Base-by-base conservation (phyloP, 1,140 invertebrate species). In the Leptoteleia sp. region DNA sequence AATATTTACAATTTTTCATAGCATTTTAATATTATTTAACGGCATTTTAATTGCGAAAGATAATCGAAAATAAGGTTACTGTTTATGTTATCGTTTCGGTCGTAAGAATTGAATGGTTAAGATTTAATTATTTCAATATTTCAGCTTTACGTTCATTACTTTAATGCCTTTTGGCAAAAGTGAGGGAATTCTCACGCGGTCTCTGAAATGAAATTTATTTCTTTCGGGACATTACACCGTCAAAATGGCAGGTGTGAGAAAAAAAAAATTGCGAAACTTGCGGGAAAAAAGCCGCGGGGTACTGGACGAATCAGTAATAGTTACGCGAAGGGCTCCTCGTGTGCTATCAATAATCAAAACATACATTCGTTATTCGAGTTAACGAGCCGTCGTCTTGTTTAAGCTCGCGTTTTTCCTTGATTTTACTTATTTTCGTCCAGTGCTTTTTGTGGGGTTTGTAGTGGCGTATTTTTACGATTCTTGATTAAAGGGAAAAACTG, bases 281-380 rank as follows among this genome's bases (percentile, higher is more conserved):
- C n/a, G 62, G 16, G 13, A 67, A 68, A 55, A 42, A 55, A 52
- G 64, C 15, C 43, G 31, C 50, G n/a, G n/a, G n/a, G n/a, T n/a
- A n/a, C n/a, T n/a, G n/a, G n/a, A n/a, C n/a, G n/a, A n/a, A 29
- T 50, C 64, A 55, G 40, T 68, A 55, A 55, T 22, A 68, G 19
- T 22, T 22, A 22, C 19, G 19, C 19, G 2, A 22, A 22, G 19
- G 2, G 5, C 35, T 45, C 27, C 9, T 38, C 37, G n/a, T n/a
- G n/a, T n/a, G n/a, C n/a, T n/a, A 42, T 57, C 35, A 54, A 38
- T 54, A 54, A 16, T 38, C 19, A 54, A 17, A 54, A 38, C 12
- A 33, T 1, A 37, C n/a, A n/a, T n/a, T n/a, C n/a, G n/a, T n/a
- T n/a, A n/a, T n/a, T n/a, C n/a, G n/a, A n/a, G n/a, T n/a, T n/a